Evolutionary conservation across 2,888 invertebrate genomes (phyloP).

Genomic region (Campoplex nolae): DNA sequence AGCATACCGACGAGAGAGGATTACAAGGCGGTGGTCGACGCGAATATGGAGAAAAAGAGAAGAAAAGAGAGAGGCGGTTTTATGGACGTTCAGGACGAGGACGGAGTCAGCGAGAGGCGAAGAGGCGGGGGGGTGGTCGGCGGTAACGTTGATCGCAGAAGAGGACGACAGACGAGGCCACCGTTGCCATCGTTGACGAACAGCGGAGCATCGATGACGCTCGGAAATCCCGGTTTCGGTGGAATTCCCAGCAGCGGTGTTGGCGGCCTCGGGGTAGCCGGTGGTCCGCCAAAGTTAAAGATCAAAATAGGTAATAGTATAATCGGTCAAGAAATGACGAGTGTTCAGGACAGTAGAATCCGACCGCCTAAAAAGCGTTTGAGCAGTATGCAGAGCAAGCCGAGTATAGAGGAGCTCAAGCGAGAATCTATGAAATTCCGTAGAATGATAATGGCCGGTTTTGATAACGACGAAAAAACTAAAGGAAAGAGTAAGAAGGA

Average conservation of each 20-base stretch:
- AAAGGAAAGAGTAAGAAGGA: conserved; percentile 84
- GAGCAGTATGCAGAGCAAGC: conserved; percentile 86
- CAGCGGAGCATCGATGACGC: conserved; percentile 78
- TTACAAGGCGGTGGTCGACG: conserved; percentile 88
- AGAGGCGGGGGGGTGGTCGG: conserved; percentile 79
- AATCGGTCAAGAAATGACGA: conserved; percentile 85
- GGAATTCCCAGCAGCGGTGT: neutral
- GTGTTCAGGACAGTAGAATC: conserved; percentile 79
- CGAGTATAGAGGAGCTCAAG: conserved; percentile 91
- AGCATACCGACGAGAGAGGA: conserved; percentile 94
- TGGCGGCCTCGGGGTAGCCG: conserved; percentile 78
- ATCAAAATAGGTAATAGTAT: conserved; percentile 90
- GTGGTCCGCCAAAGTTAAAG: conserved; percentile 90
- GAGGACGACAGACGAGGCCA: conserved; percentile 80
- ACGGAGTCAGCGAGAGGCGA: conserved; percentile 66
- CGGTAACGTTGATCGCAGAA: conserved; percentile 80
- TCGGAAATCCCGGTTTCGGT: neutral
- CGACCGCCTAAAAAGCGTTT: conserved; percentile 94
- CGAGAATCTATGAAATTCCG: conserved; percentile 95
- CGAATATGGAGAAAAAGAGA: conserved; percentile 90
- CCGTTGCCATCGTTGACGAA: conserved; percentile 79
- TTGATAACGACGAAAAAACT: conserved; percentile 88
- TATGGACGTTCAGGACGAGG: conserved; percentile 79
- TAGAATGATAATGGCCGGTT: conserved; percentile 93
- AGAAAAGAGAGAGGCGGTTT: conserved; percentile 84